Evolutionary conservation across 2,113 vertebrate species (phyloP), one percentile per base, ranked within the genome.

Genomic region (Elanoides forficatus): DNA sequence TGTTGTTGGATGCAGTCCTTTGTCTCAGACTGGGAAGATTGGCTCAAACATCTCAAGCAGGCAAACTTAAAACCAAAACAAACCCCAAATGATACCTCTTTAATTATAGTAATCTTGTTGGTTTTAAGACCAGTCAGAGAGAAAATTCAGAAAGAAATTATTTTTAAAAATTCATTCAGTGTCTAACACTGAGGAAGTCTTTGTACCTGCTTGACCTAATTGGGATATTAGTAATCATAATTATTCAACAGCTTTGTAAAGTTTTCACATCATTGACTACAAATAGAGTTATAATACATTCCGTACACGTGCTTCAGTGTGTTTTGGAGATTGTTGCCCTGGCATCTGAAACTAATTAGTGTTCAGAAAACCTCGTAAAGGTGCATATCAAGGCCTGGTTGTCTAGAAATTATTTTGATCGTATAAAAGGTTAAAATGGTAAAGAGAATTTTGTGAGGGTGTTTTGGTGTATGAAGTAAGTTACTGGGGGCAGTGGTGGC

Each of bases 291-390:
- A 50, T 97, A 94, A 95, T 88, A 90, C 90, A 97, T 97, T 97
- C 96, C 0, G 7, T 81, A 91, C 96, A 97, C 96, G 93, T 91
- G 96, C 96, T 95, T 75, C 90, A 85, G 73, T 91, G 91, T 97
- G 87, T 95, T 96, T 95, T 96, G 96, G 91, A 97, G 81, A 52
- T 95, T 91, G 95, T 96, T 95, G 84, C 92, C 81, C 87, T 94
- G 96, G 96, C 90, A 97, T 96, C 95, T 97, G 87, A 97, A 96
- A 85, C 95, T 90, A 96, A 97, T 97, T 97, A 95, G 92, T 0
- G 40, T 85, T 93, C 90, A 95, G 91, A 91, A 94, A 96, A 85
- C 36, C 48, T 79, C 75, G 36, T 52, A 56, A 80, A 96, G 87
- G 84, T 96, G 30, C 84, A 65, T 81, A 94, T 79, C 23, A 55